Conservation (phyloP, 2,888 invertebrate genomes). For the Cheilosia vulpina region DNA sequence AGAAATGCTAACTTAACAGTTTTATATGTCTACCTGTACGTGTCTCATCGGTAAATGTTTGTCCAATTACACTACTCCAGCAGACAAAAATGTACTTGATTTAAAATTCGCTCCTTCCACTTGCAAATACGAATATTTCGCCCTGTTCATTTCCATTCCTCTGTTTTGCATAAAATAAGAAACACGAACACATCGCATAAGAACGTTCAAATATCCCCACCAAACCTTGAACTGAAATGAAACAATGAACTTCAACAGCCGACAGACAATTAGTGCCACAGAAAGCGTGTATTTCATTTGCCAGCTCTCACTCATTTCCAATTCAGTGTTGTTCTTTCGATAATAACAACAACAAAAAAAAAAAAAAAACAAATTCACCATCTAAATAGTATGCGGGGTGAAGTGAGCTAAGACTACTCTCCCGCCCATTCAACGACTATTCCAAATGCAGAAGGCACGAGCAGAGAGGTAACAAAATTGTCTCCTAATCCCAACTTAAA, state of each 20-base stretch:
- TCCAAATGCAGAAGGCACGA: conserved; percentile 26
- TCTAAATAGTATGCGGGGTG: conserved; percentile 16
- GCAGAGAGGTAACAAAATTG: conserved; percentile 9
- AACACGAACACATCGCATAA: conserved; percentile 8
- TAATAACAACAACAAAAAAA: conserved; percentile 2
- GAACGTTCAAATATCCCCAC: conserved; percentile 10
- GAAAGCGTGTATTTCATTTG: conserved; percentile 32
- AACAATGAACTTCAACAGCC: conserved; percentile 35
- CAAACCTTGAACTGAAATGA: conserved; percentile 33
- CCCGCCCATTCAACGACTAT: neutral
- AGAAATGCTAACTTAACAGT: no score
- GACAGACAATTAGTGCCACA: conserved; percentile 49
- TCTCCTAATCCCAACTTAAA: conserved; percentile 16
- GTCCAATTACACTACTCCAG: neutral
- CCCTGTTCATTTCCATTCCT: neutral
- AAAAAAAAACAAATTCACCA: conserved; percentile 15
- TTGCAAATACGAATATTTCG: conserved; percentile 14
- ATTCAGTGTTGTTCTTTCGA: conserved; percentile 35
- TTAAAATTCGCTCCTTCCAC: neutral
- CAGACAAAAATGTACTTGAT: neutral
- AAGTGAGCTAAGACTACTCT: neutral
- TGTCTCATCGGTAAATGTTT: no score
- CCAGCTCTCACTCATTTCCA: conserved; percentile 27
- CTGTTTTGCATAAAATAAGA: neutral
- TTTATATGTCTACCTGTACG: no score